phyloP scores from a whole-genome alignment of 2,113 vertebrate genomes.

The Reinhardtius hippoglossoides region DNA sequence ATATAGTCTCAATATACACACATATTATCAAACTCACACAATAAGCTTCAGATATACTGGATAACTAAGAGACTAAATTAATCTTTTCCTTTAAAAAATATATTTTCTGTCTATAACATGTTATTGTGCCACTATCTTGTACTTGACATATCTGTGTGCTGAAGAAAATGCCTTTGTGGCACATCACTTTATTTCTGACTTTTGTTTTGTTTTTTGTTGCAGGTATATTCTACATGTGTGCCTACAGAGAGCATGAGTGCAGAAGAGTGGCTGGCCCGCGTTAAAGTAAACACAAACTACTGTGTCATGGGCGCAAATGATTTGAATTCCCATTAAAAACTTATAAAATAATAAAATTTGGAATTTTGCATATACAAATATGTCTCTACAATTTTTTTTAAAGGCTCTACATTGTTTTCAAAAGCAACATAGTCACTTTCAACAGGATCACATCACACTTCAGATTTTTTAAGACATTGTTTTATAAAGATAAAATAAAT shows the following conservation, averaged over 20 bases:
- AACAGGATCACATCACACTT: too few species aligned
- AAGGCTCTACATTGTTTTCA: not conserved
- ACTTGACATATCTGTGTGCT: not conserved
- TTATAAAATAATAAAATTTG: conserved; percentile 61
- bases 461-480: not conserved
- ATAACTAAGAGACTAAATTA: too few species aligned
- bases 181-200: not conserved
- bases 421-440: too few species aligned
- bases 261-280: conserved; percentile 84
- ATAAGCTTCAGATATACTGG: not conserved
- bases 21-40: not conserved
- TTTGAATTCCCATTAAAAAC: conserved; percentile 7
- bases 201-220: conserved; percentile 58
- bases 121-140: not conserved
- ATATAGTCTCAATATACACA: not conserved
- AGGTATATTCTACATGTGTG: conserved; percentile 95
- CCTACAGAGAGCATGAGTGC: conserved; percentile 90
- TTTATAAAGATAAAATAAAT: not conserved
- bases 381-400: conserved; percentile 32
- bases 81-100: not conserved
- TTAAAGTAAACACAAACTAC: conserved; percentile 61
- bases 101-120: conserved; percentile 19
- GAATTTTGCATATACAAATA: conserved; percentile 36
- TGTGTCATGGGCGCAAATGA: conserved; percentile 14
- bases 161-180: not conserved